A percentile compares a stretch with the other conserved stretches of the same genome.
These are phyloP conservation scores for Henicopernis longicauda DNA, from an alignment of 2,113 vertebrate genomes.

Conservation along the genomic window DNA sequence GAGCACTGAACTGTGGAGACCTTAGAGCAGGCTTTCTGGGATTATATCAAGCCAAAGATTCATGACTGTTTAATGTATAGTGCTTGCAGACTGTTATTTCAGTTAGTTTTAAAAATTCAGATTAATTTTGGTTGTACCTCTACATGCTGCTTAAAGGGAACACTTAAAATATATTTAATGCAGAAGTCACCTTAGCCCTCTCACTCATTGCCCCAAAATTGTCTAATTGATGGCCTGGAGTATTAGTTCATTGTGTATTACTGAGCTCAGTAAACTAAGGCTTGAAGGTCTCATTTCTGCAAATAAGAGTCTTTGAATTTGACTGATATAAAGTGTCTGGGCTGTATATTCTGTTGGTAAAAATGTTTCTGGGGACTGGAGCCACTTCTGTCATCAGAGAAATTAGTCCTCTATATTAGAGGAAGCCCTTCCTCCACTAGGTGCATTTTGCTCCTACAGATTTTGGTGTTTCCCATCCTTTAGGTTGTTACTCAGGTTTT, in stretches of 20 bases:
- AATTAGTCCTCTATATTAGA: background rate
- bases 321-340: background rate
- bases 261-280: background rate
- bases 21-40: background rate
- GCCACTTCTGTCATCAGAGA: background rate
- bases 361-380: background rate
- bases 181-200: background rate
- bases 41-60: background rate
- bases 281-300: background rate
- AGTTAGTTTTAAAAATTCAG: background rate
- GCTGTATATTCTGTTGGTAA: background rate
- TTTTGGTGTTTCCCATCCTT: background rate
- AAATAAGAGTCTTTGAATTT: background rate
- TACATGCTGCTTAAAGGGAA: background rate
- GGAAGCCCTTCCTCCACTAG: background rate
- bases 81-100: background rate
- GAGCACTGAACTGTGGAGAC: background rate
- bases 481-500: background rate
- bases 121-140: background rate
- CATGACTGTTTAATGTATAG: background rate
- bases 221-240: background rate
- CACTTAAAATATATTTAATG: background rate
- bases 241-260: background rate
- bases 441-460: background rate
- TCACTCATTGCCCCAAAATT: background rate